Percentiles rank a stretch among this genome's conserved stretches.
These are phyloP conservation scores for Hypothenemus hampei DNA, from an alignment of 1,140 invertebrate species.

Conservation along the genomic window DNA sequence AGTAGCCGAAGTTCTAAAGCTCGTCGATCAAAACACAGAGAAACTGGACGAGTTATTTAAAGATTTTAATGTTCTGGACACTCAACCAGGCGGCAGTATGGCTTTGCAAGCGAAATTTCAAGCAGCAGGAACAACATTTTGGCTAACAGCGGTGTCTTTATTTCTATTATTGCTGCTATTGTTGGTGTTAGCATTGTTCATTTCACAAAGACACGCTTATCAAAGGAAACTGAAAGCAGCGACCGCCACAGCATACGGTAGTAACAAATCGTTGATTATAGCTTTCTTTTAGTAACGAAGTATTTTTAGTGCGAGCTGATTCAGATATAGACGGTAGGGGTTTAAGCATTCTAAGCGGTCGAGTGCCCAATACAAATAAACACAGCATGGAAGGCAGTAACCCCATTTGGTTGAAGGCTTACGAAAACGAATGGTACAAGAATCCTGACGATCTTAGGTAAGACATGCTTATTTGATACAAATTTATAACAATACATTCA, in stretches of 20 bases:
- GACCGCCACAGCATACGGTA: slow-evolving; percentile 87
- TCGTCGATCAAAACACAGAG: slow-evolving; percentile 90
- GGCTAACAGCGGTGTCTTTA: slow-evolving; percentile 74
- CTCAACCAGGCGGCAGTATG: slow-evolving; percentile 69
- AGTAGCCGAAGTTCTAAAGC: slow-evolving; percentile 72
- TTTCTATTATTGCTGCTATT: slow-evolving; percentile 74
- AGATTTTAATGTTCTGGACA: slow-evolving; percentile 86
- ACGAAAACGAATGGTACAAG: slow-evolving; percentile 94
- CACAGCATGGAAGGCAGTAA: slow-evolving; percentile 91
- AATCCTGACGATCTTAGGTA: slow-evolving; percentile 73
- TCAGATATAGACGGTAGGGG: slow-evolving; percentile 68
- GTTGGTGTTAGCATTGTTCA: slow-evolving; percentile 70
- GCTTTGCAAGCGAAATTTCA: slow-evolving; percentile 50
- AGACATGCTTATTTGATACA: slow-evolving; percentile 14
- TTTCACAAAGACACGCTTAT: slow-evolving; percentile 79
- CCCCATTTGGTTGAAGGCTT: slow-evolving; percentile 91
- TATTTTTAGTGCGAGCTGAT: slow-evolving; percentile 54
- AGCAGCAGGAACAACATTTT: slow-evolving; percentile 56
- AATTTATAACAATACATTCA: neutral
- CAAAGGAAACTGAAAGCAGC: slow-evolving; percentile 86
- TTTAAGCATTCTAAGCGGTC: slow-evolving; percentile 60
- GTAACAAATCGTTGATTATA: slow-evolving; percentile 33
- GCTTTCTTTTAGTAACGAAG: neutral
- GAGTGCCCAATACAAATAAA: slow-evolving; percentile 91
- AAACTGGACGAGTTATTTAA: slow-evolving; percentile 84